Evolutionary conservation across 1,140 invertebrate species (phyloP).

Genomic region (Cecropterus lyciades): DNA sequence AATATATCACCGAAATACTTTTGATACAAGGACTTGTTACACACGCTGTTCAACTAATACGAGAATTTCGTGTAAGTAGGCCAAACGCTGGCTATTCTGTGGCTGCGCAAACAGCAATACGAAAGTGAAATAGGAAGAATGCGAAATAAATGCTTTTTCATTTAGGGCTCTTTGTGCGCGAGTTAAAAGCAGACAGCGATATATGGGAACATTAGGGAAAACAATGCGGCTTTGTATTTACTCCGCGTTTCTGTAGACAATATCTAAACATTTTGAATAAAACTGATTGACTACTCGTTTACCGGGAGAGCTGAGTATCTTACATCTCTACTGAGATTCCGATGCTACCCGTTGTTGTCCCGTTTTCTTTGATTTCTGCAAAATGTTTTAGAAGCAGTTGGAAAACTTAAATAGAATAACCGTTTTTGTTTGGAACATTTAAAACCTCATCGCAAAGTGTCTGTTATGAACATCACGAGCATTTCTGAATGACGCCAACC

Average conservation of each 20-base stretch:
- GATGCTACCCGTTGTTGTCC: neutral
- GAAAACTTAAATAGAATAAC: no score
- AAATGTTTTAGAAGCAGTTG: no score
- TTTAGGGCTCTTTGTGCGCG: conserved; percentile 64
- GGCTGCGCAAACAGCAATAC: conserved; percentile 43
- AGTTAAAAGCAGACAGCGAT: conserved; percentile 63
- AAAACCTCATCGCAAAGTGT: no score
- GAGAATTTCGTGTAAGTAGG: conserved; percentile 24
- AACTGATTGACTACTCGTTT: conserved; percentile 50
- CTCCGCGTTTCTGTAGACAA: conserved; percentile 50
- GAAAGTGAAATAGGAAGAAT: conserved; percentile 53
- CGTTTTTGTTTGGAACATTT: no score
- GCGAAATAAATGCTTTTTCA: conserved; percentile 70
- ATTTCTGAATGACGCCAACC: no score
- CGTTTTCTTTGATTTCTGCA: no score
- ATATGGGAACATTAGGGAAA: conserved; percentile 69
- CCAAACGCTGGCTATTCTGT: conserved; percentile 20
- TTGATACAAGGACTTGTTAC: neutral
- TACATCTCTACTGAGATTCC: conserved; percentile 6
- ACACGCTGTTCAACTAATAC: conserved; percentile 13
- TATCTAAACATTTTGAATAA: conserved; percentile 52
- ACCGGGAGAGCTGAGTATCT: conserved; percentile 24
- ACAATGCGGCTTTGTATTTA: conserved; percentile 62
- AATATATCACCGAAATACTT: neutral
- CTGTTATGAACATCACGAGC: no score